These are phyloP conservation scores for Drosophila seclusa DNA, from an alignment of 2,888 invertebrate genomes.

Conservation along the genomic window DNA sequence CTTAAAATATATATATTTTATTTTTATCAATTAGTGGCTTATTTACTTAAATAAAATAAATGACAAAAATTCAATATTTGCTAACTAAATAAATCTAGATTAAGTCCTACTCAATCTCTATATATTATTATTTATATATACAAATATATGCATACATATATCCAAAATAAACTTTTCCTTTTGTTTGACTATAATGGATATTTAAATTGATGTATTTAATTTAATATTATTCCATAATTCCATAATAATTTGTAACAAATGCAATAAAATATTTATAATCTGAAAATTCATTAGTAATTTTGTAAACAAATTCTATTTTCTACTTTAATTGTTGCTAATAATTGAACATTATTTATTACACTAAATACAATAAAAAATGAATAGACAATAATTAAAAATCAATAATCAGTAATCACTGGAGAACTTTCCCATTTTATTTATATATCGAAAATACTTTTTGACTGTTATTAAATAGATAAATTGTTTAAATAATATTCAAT, in stretches of 20 bases:
- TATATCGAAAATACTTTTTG: not conserved
- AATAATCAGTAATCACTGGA: not conserved
- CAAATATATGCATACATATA: not conserved
- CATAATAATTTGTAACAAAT: not conserved
- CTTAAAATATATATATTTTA: not conserved
- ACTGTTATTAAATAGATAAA: not conserved
- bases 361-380: not conserved
- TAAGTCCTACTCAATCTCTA: accelerated
- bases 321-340: not conserved
- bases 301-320: not conserved
- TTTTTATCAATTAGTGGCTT: not conserved
- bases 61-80: not conserved
- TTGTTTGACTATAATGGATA: not conserved
- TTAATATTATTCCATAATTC: not conserved
- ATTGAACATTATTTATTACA: not conserved
- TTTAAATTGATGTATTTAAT: not conserved
- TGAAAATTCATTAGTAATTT: not conserved
- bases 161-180: not conserved
- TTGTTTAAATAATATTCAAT: not conserved
- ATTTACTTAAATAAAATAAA: not conserved
- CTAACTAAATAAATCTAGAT: not conserved
- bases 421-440: not conserved
- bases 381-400: not conserved
- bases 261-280: not conserved
- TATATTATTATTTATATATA: not conserved